Base-by-base conservation (phyloP, 2,797 vertebrate species). In the Prionace glauca region DNA sequence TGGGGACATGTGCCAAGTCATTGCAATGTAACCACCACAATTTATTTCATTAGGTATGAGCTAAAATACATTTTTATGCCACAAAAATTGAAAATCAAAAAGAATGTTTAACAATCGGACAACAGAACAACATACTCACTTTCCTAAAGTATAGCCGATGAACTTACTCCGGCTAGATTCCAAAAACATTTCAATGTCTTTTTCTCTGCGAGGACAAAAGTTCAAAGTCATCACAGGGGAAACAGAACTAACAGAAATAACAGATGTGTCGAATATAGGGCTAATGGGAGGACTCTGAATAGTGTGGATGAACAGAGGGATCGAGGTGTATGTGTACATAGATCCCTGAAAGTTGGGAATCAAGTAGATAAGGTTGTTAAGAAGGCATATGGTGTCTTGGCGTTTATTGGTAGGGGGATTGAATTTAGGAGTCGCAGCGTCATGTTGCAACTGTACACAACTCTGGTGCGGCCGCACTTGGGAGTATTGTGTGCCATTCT, bases 131-230 rank as follows among this genome's bases (percentile, higher is more conserved):
- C 24, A 36, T 11, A 97, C 98, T 97, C 96, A 99, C 99, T 97
- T 99, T 97, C 99, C 99, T 50, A 99, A 98, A 0, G 99, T 99
- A 97, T 99, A 99, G 93, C 99, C 99, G 0, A 99, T 99, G 97
- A 99, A 99, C 97, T 99, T 99, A 98, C 99, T 99, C 97, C 99
- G 98, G 97, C 99, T 99, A 93, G 99, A 99, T 96, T 99, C 99
- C 74, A 99, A 97, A 97, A 99, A 99, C 97, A 98, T 99, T 97
- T 99, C 99, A 2, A 99, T 99, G 97, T 99, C 99, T 95, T 99
- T 99, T 97, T 99, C 99, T 96, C 99, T 99, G 97, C 96, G 96
- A n/a, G 11, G 11, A 10, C 56, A 72, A 60, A 32, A n/a, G 12
- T 74, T 50, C 29, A 11, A 11, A 0, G 41, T 67, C 9, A 41